Conservation (phyloP, 2,113 vertebrate genomes). For the Clarias magur region DNA sequence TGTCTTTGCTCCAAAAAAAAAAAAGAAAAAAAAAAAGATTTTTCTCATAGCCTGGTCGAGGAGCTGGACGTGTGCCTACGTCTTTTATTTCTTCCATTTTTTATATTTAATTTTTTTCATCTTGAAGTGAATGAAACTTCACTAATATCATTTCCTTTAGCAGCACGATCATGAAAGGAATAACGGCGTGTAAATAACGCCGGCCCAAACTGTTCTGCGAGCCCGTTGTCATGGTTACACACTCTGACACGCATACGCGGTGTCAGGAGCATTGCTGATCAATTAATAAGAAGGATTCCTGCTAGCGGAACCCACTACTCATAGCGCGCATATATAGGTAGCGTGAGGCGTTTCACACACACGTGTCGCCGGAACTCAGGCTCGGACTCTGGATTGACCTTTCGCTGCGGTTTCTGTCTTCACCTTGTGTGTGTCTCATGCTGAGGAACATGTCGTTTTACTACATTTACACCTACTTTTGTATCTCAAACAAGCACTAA, state of each 20-base stretch:
- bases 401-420: neutral
- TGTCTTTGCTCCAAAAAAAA: neutral
- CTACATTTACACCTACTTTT: neutral
- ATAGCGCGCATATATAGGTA: no score
- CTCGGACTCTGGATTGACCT: neutral
- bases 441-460: neutral
- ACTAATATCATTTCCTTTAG: neutral
- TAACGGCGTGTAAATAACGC: neutral
- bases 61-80: neutral
- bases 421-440: neutral
- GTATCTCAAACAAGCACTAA: neutral
- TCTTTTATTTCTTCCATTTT: neutral
- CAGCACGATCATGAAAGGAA: neutral
- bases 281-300: conserved; percentile 1
- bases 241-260: neutral
- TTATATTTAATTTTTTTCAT: neutral
- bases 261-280: neutral
- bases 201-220: neutral
- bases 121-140: neutral
- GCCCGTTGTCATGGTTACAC: conserved; percentile 2
- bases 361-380: neutral
- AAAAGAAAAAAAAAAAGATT: no score
- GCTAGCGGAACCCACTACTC: neutral
- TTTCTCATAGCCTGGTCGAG: neutral
- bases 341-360: neutral